phyloP scores from a whole-genome alignment of 2,113 vertebrate species.

The Stictonetta naevosa region DNA sequence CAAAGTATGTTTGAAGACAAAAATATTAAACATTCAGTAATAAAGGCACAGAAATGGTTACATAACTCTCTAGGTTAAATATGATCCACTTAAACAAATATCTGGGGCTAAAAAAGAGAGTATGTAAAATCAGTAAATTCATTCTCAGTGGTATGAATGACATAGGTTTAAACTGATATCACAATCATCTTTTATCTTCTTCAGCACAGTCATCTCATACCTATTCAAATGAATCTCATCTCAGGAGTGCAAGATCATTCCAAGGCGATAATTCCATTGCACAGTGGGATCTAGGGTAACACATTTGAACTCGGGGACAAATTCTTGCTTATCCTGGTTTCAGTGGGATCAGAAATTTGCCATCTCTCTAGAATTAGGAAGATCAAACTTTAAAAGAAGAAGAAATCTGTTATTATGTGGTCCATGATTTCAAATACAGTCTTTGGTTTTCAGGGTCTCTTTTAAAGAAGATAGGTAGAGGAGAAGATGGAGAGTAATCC shows the following conservation, averaged over 20 bases:
- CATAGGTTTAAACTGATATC: slow-evolving; percentile 50
- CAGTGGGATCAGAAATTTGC: not conserved
- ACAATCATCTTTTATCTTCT: slow-evolving; percentile 42
- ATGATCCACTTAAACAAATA: slow-evolving; percentile 66
- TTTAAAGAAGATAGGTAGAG: not conserved
- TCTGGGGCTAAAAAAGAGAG: slow-evolving; percentile 55
- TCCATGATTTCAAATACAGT: not conserved
- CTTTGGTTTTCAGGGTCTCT: not conserved
- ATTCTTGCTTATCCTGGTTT: slow-evolving; percentile 35
- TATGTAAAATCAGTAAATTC: slow-evolving; percentile 49
- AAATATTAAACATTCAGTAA: slow-evolving; percentile 71
- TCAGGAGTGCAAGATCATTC: slow-evolving; percentile 17
- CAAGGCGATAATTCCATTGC: not conserved
- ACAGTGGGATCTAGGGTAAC: not conserved
- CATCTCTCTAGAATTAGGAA: slow-evolving; percentile 6
- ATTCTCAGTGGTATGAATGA: slow-evolving; percentile 36
- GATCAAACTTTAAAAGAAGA: not conserved
- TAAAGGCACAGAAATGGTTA: slow-evolving; percentile 66
- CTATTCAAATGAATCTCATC: slow-evolving; percentile 50
- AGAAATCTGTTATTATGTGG: not conserved
- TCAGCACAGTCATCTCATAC: slow-evolving; percentile 48
- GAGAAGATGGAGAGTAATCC: not conserved
- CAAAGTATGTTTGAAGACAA: slow-evolving; percentile 74
- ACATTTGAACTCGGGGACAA: slow-evolving; percentile 10
- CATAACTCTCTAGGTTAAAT: slow-evolving; percentile 72